These are phyloP conservation scores for Neodiprion lecontei DNA, from an alignment of 1,140 invertebrate species.

Conservation along the genomic window DNA sequence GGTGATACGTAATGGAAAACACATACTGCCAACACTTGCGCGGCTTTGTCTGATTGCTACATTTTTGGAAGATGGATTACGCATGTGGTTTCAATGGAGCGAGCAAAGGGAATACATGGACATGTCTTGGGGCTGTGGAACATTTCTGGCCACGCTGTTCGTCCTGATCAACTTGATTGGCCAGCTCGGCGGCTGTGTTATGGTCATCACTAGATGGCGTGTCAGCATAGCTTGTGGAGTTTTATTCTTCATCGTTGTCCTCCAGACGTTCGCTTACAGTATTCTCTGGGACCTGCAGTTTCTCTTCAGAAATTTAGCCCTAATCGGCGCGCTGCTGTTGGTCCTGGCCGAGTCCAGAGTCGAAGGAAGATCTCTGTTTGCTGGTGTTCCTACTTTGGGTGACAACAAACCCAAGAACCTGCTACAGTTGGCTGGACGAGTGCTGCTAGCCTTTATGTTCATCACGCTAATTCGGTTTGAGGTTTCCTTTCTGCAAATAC, in stretches of 20 bases:
- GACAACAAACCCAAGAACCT: slow-evolving; percentile 99
- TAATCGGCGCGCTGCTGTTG: slow-evolving; percentile 93
- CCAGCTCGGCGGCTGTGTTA: slow-evolving; percentile 93
- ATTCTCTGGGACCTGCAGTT: slow-evolving; percentile 99
- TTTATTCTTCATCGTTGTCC: slow-evolving; percentile 94
- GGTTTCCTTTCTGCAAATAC: slow-evolving; percentile 85
- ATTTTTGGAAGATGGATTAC: slow-evolving; percentile 98
- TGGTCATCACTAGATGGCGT: slow-evolving; percentile 92
- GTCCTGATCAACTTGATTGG: slow-evolving; percentile 94
- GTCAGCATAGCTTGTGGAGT: slow-evolving; percentile 95
- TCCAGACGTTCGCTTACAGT: slow-evolving; percentile 97
- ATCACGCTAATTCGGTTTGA: slow-evolving; percentile 95
- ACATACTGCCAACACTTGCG: slow-evolving; percentile 93
- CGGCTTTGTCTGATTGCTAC: slow-evolving; percentile 98
- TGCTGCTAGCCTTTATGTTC: slow-evolving; percentile 99
- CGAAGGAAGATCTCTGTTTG: slow-evolving; percentile 93
- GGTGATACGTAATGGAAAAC: slow-evolving; percentile 92
- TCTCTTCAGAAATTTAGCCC: slow-evolving; percentile 91
- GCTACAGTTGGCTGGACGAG: slow-evolving; percentile 93
- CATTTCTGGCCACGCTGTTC: slow-evolving; percentile 90
- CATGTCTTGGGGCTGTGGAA: slow-evolving; percentile 97
- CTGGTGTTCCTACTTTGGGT: slow-evolving; percentile 95
- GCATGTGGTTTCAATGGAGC: slow-evolving; percentile 99
- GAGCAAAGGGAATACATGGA: slow-evolving; percentile 99
- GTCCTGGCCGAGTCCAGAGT: slow-evolving; percentile 93